These are phyloP conservation scores for Enteromius unitaeniatus DNA, from an alignment of 2,797 vertebrate genomes.

Conservation along the genomic window DNA sequence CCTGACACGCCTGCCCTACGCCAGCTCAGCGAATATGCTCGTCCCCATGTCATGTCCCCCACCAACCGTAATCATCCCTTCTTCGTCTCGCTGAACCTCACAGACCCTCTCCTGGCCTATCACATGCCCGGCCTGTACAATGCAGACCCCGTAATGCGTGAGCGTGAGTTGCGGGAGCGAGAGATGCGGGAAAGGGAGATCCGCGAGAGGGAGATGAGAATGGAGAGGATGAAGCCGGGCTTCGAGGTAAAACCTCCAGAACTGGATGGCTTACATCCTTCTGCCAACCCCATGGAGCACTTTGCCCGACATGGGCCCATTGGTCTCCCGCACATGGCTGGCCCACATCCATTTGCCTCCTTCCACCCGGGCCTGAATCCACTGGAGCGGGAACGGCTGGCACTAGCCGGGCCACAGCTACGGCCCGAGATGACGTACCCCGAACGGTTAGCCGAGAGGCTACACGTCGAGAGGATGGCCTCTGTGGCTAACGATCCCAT, in stretches of 20 bases:
- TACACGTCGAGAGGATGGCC: slow-evolving; percentile 96
- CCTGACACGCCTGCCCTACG: slow-evolving; percentile 95
- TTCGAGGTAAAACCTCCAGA: slow-evolving; percentile 98
- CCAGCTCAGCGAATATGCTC: slow-evolving; percentile 97
- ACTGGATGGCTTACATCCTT: slow-evolving; percentile 92
- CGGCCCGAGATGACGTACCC: slow-evolving; percentile 98
- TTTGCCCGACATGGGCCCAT: slow-evolving; percentile 96
- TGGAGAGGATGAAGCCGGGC: slow-evolving; percentile 96
- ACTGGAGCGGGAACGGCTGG: slow-evolving; percentile 93
- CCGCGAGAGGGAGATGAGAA: slow-evolving; percentile 89
- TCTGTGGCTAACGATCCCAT: slow-evolving; percentile 95
- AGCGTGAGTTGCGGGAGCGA: slow-evolving; percentile 91
- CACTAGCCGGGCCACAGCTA: slow-evolving; percentile 91
- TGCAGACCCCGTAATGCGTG: slow-evolving; percentile 90
- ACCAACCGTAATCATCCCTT: slow-evolving; percentile 98
- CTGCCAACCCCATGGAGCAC: slow-evolving; percentile 99
- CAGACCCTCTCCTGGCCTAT: slow-evolving; percentile 93
- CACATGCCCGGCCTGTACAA: slow-evolving; percentile 97
- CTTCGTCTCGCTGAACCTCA: slow-evolving; percentile 95
- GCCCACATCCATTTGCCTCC: slow-evolving; percentile 92
- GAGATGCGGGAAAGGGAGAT: slow-evolving; percentile 94
- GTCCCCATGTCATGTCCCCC: slow-evolving; percentile 98
- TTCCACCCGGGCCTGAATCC: slow-evolving; percentile 96
- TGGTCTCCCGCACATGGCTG: slow-evolving; percentile 88
- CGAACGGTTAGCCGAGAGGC: slow-evolving; percentile 93